Conservation (phyloP, 2,888 invertebrate genomes). For the Dicycla oo region DNA sequence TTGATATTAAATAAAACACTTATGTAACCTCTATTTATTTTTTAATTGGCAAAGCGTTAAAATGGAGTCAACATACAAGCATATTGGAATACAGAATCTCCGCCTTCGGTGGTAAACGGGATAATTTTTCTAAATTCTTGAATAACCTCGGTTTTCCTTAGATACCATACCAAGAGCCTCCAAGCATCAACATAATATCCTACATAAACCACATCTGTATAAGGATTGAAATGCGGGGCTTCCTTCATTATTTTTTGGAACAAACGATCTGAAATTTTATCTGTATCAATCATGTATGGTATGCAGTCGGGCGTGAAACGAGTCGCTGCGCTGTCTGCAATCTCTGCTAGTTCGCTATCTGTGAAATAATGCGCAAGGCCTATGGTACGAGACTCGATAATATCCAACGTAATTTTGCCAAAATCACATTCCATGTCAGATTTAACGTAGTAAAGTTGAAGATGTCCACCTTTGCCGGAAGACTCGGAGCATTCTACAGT, state of each 20-base stretch:
- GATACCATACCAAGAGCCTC: neutral
- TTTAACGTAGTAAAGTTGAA: conserved; percentile 10
- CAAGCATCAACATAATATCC: too few relatives aligned
- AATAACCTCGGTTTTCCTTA: neutral
- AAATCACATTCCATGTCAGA: conserved; percentile 21
- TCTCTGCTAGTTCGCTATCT: conserved; percentile 1
- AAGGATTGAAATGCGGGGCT: conserved; percentile 10
- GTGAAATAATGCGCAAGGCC: neutral
- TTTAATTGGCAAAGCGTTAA: neutral
- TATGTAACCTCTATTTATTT: too few relatives aligned
- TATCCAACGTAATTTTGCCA: conserved; percentile 9
- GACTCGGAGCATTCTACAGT: conserved; percentile 15
- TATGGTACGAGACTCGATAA: too few relatives aligned
- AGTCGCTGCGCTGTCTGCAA: conserved; percentile 1
- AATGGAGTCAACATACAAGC: conserved; percentile 7
- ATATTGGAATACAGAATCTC: conserved; percentile 20
- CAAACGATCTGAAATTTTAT: conserved; percentile 14
- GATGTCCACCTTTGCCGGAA: conserved; percentile 1
- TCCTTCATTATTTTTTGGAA: conserved; percentile 6
- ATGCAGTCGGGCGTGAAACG: neutral
- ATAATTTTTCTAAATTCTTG: conserved; percentile 10
- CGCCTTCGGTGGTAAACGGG: conserved; percentile 9
- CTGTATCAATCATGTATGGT: neutral
- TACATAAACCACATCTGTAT: neutral
- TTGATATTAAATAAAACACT: neutral